phyloP scores from a whole-genome alignment of 2,113 vertebrate species.

The Sinocyclocheilus anshuiensis region DNA sequence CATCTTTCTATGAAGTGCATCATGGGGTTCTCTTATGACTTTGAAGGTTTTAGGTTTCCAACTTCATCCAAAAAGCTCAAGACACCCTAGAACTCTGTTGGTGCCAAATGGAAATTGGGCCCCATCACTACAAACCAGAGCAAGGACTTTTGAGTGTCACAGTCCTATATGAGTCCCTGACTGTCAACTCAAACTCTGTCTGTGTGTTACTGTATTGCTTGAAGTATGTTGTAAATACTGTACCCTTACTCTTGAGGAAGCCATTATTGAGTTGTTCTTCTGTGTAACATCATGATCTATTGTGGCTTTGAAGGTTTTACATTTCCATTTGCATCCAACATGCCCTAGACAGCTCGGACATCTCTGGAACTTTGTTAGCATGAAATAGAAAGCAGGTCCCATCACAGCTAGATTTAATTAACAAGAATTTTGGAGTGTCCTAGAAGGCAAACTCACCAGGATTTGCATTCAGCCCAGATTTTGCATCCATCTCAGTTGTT shows the following conservation, averaged over 20 bases:
- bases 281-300: not conserved
- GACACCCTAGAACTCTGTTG: not conserved
- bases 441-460: not conserved
- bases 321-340: not conserved
- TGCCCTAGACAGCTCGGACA: not conserved
- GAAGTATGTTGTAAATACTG: not conserved
- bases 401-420: not conserved
- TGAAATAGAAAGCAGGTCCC: not conserved
- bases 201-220: not conserved
- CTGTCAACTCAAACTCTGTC: not conserved
- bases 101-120: not conserved
- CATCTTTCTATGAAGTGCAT: not conserved
- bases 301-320: not conserved
- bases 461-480: not conserved
- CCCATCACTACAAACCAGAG: not conserved
- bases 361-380: constrained; percentile 20
- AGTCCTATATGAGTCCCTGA: not conserved
- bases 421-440: not conserved
- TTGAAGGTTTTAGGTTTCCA: not conserved
- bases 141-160: not conserved
- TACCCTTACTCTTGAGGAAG: not conserved
- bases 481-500: constrained; percentile 41
- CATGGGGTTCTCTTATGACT: not conserved
- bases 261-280: not conserved
- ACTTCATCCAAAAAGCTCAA: not conserved